These are phyloP conservation scores for Osmerus eperlanus DNA, from an alignment of 2,113 vertebrate species.

Conservation along the genomic window DNA sequence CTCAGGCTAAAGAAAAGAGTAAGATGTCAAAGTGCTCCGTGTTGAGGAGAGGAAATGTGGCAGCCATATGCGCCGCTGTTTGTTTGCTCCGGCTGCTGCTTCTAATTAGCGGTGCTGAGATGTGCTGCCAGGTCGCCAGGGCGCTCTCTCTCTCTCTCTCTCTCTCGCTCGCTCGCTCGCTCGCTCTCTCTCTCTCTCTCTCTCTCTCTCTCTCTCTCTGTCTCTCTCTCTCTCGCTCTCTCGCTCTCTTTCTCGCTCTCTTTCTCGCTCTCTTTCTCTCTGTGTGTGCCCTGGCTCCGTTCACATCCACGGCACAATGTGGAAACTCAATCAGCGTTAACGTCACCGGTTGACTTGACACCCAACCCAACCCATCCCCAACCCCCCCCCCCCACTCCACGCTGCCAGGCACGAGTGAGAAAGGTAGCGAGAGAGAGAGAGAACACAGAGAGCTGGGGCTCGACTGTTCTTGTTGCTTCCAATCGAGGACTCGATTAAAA, in stretches of 20 bases:
- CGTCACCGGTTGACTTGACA: slow-evolving; percentile 1
- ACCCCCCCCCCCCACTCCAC: not conserved
- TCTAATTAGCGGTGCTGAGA: slow-evolving; percentile 52
- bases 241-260: not conserved
- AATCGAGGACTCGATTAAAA: not conserved
- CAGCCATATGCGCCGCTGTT: slow-evolving; percentile 58
- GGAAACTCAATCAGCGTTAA: slow-evolving; percentile 11
- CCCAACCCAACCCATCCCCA: not conserved
- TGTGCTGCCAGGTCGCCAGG: slow-evolving; percentile 43
- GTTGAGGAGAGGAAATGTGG: slow-evolving; percentile 45
- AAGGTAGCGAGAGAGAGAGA: too few species aligned
- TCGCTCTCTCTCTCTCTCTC: too few species aligned
- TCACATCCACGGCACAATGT: slow-evolving; percentile 21
- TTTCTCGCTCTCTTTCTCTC: too few species aligned
- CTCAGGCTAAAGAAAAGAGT: not conserved
- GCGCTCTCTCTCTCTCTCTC: not conserved
- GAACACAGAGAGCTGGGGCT: not conserved
- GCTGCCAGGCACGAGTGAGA: not conserved
- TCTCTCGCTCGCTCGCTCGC: too few species aligned
- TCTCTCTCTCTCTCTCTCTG: too few species aligned
- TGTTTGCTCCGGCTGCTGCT: slow-evolving; percentile 52
- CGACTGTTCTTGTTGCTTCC: not conserved
- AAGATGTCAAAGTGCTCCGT: slow-evolving; percentile 32
- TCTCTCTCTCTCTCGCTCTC: not conserved
- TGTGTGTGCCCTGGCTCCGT: not conserved